phyloP scores from a whole-genome alignment of 2,797 vertebrate genomes.

The Perodicticus potto region DNA sequence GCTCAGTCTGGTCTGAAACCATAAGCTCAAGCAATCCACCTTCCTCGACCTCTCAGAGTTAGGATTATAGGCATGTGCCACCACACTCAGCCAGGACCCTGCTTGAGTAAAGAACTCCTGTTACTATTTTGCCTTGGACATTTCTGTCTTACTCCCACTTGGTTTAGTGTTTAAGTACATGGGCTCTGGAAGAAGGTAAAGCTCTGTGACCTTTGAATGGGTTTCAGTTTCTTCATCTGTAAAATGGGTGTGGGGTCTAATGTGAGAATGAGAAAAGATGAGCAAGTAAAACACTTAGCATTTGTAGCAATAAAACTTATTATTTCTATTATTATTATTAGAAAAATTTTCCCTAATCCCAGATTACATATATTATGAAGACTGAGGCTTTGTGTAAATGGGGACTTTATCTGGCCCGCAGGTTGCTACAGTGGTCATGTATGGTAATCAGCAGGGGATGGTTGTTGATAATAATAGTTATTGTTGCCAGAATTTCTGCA shows the following conservation, averaged over 20 bases:
- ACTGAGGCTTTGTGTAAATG: background rate
- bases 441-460: background rate
- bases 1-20: too few species aligned
- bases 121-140: background rate
- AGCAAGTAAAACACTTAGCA: background rate
- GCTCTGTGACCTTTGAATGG: background rate
- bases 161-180: background rate
- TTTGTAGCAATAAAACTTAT: background rate
- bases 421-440: background rate
- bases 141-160: background rate
- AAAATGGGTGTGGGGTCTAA: background rate
- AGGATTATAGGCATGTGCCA: too few species aligned
- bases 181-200: background rate
- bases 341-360: background rate
- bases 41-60: too few species aligned
- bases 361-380: background rate
- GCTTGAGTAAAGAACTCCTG: background rate
- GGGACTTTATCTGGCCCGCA: background rate
- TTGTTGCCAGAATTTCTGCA: constrained; percentile 42
- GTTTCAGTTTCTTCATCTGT: constrained; percentile 18
- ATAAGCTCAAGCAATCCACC: too few species aligned
- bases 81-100: background rate
- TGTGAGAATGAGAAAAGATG: background rate
- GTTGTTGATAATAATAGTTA: constrained; percentile 25
- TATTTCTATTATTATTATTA: background rate